These are phyloP conservation scores for Erethizon dorsatum DNA, from an alignment of 2,797 vertebrate genomes.

Conservation along the genomic window DNA sequence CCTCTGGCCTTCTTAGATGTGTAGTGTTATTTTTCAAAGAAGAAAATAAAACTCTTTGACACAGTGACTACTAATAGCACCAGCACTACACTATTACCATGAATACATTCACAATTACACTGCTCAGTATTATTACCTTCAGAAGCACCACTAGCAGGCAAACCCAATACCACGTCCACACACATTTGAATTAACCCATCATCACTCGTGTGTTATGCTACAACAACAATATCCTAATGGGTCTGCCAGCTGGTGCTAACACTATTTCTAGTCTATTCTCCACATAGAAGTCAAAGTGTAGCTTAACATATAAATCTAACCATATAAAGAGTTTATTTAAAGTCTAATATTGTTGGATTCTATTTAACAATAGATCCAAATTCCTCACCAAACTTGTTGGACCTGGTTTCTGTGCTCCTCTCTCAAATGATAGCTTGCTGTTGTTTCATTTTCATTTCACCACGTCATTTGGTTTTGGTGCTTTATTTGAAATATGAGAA, in stretches of 20 bases:
- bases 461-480: neutral
- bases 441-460: neutral
- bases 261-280: neutral
- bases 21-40: neutral
- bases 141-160: too few relatives aligned
- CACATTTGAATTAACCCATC: neutral
- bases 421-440: neutral
- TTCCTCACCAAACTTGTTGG: neutral
- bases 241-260: neutral
- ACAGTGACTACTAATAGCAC: neutral
- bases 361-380: neutral
- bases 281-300: neutral
- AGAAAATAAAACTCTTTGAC: neutral
- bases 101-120: too few relatives aligned
- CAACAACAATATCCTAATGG: accelerated
- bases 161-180: neutral
- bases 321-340: neutral
- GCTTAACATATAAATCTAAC: neutral
- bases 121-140: accelerated
- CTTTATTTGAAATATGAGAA: neutral
- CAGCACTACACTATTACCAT: accelerated
- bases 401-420: neutral
- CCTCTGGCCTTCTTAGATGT: neutral
- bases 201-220: neutral
- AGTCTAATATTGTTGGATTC: neutral